These are phyloP conservation scores for Mastomys coucha DNA, from an alignment of 2,113 vertebrate genomes.

Conservation along the genomic window DNA sequence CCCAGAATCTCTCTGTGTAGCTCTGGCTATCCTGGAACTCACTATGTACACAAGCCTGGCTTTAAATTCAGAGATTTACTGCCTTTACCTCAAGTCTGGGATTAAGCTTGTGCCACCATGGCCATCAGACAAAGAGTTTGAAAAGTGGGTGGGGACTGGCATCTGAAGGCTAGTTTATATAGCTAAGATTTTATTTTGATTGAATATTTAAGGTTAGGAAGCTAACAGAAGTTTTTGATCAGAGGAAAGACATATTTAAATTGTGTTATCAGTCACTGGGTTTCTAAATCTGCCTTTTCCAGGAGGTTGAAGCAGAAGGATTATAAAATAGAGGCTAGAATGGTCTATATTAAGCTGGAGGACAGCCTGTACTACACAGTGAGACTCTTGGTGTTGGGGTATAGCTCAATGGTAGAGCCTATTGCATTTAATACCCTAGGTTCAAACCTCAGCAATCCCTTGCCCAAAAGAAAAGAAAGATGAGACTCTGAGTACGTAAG, in stretches of 20 bases:
- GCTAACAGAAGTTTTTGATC: conserved; percentile 19
- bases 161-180: background rate
- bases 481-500: background rate
- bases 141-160: background rate
- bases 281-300: conserved; percentile 5
- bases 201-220: background rate
- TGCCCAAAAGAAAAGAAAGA: background rate
- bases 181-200: conserved; percentile 10
- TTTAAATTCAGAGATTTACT: background rate
- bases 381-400: background rate
- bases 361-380: background rate
- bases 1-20: background rate
- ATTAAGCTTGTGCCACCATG: background rate
- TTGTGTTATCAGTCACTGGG: conserved; percentile 2
- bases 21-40: background rate
- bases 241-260: conserved; percentile 9
- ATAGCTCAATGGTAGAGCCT: background rate
- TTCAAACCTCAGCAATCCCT: background rate
- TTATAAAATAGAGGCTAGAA: background rate
- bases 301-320: background rate
- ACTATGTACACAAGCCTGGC: background rate
- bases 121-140: background rate
- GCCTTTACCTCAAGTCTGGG: background rate
- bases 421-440: background rate
- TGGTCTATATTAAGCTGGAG: background rate